Base-by-base conservation (phyloP, 2,888 invertebrate genomes). In the Ctena decussata region DNA sequence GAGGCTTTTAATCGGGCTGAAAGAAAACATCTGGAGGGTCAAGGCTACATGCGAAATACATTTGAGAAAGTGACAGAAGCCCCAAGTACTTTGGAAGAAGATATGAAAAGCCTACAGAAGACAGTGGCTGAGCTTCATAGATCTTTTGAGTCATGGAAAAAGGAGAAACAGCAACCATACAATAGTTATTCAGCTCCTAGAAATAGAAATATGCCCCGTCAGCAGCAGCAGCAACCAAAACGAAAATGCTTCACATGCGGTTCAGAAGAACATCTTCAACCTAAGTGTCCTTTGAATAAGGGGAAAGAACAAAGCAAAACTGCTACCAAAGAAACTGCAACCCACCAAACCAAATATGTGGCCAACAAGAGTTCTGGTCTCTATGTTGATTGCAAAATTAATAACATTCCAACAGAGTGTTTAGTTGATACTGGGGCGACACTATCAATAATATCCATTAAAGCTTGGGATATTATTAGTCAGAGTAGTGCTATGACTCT, bases 1-100 rank as follows among this genome's bases (percentile, higher is more conserved):
- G n/a, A n/a, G n/a, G n/a, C n/a, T n/a, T n/a, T n/a, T n/a, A 71
- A 71, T 39, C 35, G 71, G 21, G 71, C 71, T n/a, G 71, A 71
- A n/a, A 11, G n/a, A 39, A 71, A 37, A 37, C 71, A 71, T n/a
- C 12, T 71, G 6, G 71, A 71, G 37, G 71, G 71, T n/a, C 71
- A 71, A 27, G 71, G 71, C 5, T 71, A 37, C 24, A 35, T 71
- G 37, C 3, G 71, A 24, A 8, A 35, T 6, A 71, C 71, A 37
- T 71, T 39, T 11, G 71, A 37, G 21, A n/a, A n/a, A 8, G 37
- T n/a, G 11, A 12, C 69, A 37, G 30, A 69, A 37, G 35, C 3
- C n/a, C n/a, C n/a, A n/a, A n/a, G 24, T 5, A 69, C 6, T 6
- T 27, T 41, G 41, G 41, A 41, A 6, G 15, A 24, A 69, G 69